Evolutionary conservation across 1,140 invertebrate genomes (phyloP), one percentile per base, ranked within the genome.

Genomic region (Scylla paramamosain): DNA sequence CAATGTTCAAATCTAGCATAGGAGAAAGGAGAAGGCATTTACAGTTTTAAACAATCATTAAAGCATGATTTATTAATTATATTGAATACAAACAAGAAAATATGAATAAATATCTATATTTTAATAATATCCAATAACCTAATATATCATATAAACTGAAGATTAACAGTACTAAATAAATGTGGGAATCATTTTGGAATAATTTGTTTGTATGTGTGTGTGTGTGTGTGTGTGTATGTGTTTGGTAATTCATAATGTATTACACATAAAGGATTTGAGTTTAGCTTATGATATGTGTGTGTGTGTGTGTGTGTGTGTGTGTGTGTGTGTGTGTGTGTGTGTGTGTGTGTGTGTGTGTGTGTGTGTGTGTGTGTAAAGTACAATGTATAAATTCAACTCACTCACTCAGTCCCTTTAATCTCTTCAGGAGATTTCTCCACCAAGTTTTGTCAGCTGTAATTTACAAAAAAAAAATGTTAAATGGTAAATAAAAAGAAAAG

Each of bases 361-460:
- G 59, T 67, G 59, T 67, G 59, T 67, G 59, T 67, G 20, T 67
- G 3, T 20, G 3, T 3, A 25, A 67, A 25, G 59, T 25, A 77
- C 6, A 1, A n/a, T 59, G 10, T 59, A 59, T 77, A 25, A 77
- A 20, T n/a, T 77, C 8, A 0, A n/a, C 20, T 77, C 67, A n/a
- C 67, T 77, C 67, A 77, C 67, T 77, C n/a, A 2, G 1, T 77
- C n/a, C 25, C 25, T 77, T n/a, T 77, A 8, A 77, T 20, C 88
- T 52, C 45, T 83, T 94, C 90, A 95, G 20, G 95, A 93, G 52
- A 95, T 95, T 45, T 93, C 93, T 32, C 25, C 91, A 45, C 95
- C 95, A 25, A 95, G 90, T 91, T 88, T 95, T 12, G 89, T 89
- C 4, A 95, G 93, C 95, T 95, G 95, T 31, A 95, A 95, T 25